Base-by-base conservation (phyloP, 2,113 vertebrate species). In the Puffinus mauretanicus region DNA sequence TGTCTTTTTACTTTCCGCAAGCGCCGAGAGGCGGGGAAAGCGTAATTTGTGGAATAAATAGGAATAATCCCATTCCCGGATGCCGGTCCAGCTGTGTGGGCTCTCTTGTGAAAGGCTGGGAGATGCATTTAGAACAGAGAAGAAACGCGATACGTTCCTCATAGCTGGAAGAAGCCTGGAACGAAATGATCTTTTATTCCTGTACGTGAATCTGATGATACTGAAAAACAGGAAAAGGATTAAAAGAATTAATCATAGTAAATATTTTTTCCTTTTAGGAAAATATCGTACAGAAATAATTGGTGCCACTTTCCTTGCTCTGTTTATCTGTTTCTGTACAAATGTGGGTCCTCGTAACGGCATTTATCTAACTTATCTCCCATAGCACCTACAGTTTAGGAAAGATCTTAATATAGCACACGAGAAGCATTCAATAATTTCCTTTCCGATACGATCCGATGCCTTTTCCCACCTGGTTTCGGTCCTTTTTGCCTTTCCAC, bases 121-220 rank as follows among this genome's bases (percentile, higher is more conserved):
- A 20, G 38, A 32, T 16, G 51, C 42, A 6, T 67, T 36, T 55
- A 11, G 38, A 30, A 29, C 27, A 32, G 25, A 4, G 29, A 13
- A 29, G 83, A 49, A 77, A 78, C 2, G 1, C 11, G 54, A 77
- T n/a, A 12, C 2, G 8, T 38, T 46, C 4, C 2, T 0, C 2
- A 12, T 12, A 11, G 58, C 47, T 49, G 49, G 25, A 8, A 30
- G 10, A 25, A 72, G 26, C 82, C 47, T 6, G 2, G 52, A 20
- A 20, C 29, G 2, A 76, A 47, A 22, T 3, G 13, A 14, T 40
- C 26, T 46, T 29, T 40, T 38, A 55, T 34, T 51, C 58, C 34
- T 29, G 7, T 20, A 22, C 11, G 1, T 12, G 24, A 44, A 38
- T 34, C 51, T 24, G 22, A 7, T 1, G 10, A 15, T 29, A 18